A percentile compares a stretch with the other conserved stretches of the same genome.
Evolutionary conservation across 1,140 invertebrate genomes (phyloP).

Genomic region (Bathynomus jamesi): DNA sequence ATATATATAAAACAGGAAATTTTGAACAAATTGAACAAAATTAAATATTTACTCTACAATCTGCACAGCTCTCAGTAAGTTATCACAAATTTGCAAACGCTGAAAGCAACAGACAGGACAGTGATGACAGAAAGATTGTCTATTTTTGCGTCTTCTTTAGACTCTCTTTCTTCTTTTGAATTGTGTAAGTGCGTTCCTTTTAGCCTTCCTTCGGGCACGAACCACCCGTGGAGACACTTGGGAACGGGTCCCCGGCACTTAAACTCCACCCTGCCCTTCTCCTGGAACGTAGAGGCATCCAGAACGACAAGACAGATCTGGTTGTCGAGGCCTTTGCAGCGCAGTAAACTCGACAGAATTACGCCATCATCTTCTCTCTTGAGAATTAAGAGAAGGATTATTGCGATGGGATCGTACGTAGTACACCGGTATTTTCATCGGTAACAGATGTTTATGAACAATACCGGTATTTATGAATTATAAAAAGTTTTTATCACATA

Average conservation of each 20-base stretch:
- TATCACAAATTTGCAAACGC: too few relatives aligned
- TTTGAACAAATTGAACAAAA: too few relatives aligned
- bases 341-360: conserved; percentile 40
- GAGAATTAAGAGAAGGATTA: not conserved
- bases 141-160: too few relatives aligned
- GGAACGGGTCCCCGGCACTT: conserved; percentile 30
- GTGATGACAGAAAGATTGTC: too few relatives aligned
- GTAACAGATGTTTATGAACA: not conserved
- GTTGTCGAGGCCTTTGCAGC: conserved; percentile 35
- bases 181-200: not conserved
- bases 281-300: conserved; percentile 41
- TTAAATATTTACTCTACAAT: too few relatives aligned
- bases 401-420: not conserved
- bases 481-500: not conserved
- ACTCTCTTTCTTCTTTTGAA: not conserved
- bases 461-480: not conserved
- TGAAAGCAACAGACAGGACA: too few relatives aligned
- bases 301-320: conserved; percentile 41
- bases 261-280: conserved; percentile 38
- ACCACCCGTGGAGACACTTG: conserved; percentile 38
- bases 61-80: too few relatives aligned
- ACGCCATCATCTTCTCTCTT: conserved; percentile 44
- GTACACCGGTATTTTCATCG: not conserved
- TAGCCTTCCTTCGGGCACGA: conserved; percentile 10
- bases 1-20: too few relatives aligned